A percentile compares a stretch with the other conserved stretches of the same genome.
phyloP scores from a whole-genome alignment of 2,888 invertebrate genomes.

The Serripes groenlandicus region DNA sequence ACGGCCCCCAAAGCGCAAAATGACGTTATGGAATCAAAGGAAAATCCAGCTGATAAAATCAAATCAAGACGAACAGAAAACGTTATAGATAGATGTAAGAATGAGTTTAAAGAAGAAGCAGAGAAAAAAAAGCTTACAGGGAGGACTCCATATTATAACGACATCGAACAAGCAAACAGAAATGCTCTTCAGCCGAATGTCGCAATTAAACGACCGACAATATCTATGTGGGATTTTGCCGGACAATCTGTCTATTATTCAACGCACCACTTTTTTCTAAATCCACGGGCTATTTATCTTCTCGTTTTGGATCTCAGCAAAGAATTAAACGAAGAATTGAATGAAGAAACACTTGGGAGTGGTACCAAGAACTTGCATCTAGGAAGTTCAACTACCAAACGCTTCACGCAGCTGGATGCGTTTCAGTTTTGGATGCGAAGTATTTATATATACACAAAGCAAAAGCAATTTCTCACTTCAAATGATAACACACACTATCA shows the following conservation, averaged over 20 bases:
- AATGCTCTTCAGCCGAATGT: background rate
- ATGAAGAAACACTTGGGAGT: background rate
- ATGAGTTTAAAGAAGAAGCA: too few relatives aligned
- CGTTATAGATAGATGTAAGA: background rate
- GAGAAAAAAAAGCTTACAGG: background rate
- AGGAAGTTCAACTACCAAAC: slow-evolving; percentile 6
- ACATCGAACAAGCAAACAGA: background rate
- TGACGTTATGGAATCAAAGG: background rate
- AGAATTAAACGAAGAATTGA: background rate
- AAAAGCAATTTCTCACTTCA: background rate
- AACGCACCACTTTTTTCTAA: slow-evolving; percentile 56
- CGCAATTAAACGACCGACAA: slow-evolving; percentile 3
- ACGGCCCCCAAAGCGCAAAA: background rate
- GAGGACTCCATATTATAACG: background rate
- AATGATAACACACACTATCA: slow-evolving; percentile 2
- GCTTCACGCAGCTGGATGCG: slow-evolving; percentile 45
- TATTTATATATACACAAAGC: slow-evolving; percentile 47
- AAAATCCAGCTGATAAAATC: background rate
- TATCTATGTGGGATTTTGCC: slow-evolving; percentile 51
- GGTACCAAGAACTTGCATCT: background rate
- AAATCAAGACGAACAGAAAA: background rate
- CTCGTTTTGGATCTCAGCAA: slow-evolving; percentile 46
- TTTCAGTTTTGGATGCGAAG: slow-evolving; percentile 57
- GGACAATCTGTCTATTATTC: slow-evolving; percentile 41
- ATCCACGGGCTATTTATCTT: slow-evolving; percentile 48